Percentiles rank a stretch among this genome's conserved stretches.
Conservation (phyloP, 2,888 invertebrate species). For the Ethmia dodecea region DNA sequence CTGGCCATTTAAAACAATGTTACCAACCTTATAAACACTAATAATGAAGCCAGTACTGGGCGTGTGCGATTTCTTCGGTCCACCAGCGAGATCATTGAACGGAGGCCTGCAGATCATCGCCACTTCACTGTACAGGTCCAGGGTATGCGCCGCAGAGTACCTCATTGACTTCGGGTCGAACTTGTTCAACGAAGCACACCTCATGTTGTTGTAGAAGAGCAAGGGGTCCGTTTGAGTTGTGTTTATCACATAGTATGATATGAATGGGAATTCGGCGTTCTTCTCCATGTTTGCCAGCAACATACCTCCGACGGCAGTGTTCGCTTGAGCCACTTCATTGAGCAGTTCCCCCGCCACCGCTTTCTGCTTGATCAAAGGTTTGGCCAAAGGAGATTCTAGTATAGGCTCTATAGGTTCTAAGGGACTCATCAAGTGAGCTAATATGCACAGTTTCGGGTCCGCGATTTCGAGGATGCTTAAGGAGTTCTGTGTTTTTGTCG, state of each 20-base stretch:
- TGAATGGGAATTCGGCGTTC: conserved; percentile 94
- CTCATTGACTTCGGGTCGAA: conserved; percentile 88
- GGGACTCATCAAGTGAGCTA: conserved; percentile 94
- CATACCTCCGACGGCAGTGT: conserved; percentile 88
- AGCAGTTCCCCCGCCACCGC: conserved; percentile 87
- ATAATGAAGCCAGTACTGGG: conserved; percentile 93
- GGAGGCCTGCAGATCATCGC: conserved; percentile 94
- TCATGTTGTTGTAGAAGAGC: conserved; percentile 90
- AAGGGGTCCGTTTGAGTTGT: conserved; percentile 91
- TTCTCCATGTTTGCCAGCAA: conserved; percentile 93
- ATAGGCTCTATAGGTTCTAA: conserved; percentile 91
- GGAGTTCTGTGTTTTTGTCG: conserved; percentile 80
- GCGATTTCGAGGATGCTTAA: conserved; percentile 89
- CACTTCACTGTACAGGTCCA: conserved; percentile 93
- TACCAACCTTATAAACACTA: conserved; percentile 88
- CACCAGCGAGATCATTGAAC: conserved; percentile 85
- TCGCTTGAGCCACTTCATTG: conserved; percentile 84
- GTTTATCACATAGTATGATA: conserved; percentile 93
- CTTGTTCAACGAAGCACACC: conserved; percentile 89
- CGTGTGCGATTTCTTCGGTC: conserved; percentile 87
- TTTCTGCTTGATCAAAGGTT: conserved; percentile 87
- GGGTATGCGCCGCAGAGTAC: conserved; percentile 91
- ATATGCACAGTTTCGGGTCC: conserved; percentile 91
- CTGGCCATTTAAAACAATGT: no score
- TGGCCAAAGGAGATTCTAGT: conserved; percentile 89